These are phyloP conservation scores for Montipora efflorescens DNA, from an alignment of 64 coral and sea anemone species.

Conservation along the genomic window DNA sequence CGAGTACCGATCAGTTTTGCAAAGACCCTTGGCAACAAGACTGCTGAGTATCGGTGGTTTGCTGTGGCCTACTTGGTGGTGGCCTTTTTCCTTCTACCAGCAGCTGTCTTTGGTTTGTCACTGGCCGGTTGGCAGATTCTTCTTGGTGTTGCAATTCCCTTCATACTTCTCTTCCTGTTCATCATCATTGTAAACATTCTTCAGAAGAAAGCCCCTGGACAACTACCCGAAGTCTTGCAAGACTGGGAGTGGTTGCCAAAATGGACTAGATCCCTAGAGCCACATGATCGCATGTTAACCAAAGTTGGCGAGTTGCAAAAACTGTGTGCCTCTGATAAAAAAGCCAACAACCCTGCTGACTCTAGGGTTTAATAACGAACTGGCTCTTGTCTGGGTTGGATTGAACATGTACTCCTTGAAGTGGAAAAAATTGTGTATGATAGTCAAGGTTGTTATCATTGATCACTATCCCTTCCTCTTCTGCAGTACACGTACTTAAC, in stretches of 20 bases:
- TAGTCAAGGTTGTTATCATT: no score
- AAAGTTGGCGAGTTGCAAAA: background rate
- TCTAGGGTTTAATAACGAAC: no score
- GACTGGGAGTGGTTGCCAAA: slow-evolving; percentile 97
- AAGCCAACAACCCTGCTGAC: no score
- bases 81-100: slow-evolving; percentile 92
- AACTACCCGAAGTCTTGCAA: slow-evolving; percentile 75
- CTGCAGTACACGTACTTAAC: no score
- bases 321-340: background rate
- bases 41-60: slow-evolving; percentile 95
- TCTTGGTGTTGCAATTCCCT: slow-evolving; percentile 86
- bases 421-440: no score
- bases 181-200: slow-evolving; percentile 79
- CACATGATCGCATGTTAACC: slow-evolving; percentile 62
- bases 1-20: slow-evolving; percentile 84
- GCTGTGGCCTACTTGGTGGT: slow-evolving; percentile 88
- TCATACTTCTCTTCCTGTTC: slow-evolving; percentile 81
- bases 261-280: slow-evolving; percentile 92
- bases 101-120: slow-evolving; percentile 86
- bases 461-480: no score
- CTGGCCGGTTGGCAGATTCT: slow-evolving; percentile 98
- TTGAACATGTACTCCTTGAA: no score
- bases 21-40: slow-evolving; percentile 94
- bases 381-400: no score
- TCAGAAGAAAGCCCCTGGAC: slow-evolving; percentile 80